Conservation (phyloP, 2,797 vertebrate species). For the Harpagifer antarcticus region DNA sequence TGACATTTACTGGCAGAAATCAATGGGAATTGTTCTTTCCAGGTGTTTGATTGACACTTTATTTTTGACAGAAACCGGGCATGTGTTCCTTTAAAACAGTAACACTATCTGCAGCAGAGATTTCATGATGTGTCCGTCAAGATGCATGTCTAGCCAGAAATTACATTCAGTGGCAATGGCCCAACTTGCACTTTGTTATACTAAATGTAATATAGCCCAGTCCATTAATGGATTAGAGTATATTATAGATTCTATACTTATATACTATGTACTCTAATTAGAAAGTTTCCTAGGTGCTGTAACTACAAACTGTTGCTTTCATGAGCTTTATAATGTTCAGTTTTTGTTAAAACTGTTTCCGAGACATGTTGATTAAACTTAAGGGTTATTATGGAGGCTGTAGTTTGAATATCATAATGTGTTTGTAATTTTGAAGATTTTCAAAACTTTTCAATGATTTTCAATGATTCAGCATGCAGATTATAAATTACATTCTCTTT, state of each 20-base stretch:
- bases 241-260: background rate
- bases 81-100: background rate
- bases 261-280: background rate
- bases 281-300: no score
- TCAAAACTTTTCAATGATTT: no score
- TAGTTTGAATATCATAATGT: no score
- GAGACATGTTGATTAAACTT: no score
- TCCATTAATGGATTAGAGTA: background rate
- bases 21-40: background rate
- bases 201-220: background rate
- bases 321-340: no score
- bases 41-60: background rate
- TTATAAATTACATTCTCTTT: constrained; percentile 25
- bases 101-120: background rate
- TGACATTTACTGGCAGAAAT: constrained; percentile 10
- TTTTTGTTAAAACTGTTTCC: no score
- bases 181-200: background rate
- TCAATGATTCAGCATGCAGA: constrained; percentile 19
- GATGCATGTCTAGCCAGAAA: background rate
- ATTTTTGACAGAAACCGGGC: background rate
- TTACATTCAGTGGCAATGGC: background rate
- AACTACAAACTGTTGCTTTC: no score
- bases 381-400: no score
- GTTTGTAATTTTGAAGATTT: no score
- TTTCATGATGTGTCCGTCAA: constrained; percentile 13